Conservation (phyloP, 2,797 vertebrate species). For the Rhincodon typus region DNA sequence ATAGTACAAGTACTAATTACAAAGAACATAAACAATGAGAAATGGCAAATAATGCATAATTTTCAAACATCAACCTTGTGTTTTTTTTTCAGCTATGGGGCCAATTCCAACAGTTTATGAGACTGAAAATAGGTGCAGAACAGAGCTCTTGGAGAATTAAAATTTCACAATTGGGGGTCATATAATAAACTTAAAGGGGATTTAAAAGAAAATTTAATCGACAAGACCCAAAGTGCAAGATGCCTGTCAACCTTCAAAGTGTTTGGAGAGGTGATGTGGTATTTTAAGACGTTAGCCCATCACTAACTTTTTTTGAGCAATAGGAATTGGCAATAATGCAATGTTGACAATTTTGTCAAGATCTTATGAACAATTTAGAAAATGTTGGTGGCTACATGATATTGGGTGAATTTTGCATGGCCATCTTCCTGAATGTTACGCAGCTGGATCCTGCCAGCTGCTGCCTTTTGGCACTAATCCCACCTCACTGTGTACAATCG, state of each 20-base stretch:
- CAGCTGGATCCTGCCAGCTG: background rate
- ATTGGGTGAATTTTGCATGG: background rate
- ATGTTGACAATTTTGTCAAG: background rate
- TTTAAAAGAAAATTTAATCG: background rate
- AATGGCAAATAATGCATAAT: background rate
- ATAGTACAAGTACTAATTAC: conserved; percentile 29
- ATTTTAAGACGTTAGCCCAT: background rate
- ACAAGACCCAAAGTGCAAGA: background rate
- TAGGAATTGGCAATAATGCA: background rate
- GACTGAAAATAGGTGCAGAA: background rate
- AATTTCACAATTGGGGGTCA: background rate
- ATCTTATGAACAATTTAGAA: background rate
- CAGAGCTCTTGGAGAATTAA: background rate
- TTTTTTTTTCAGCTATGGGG: conserved; percentile 18
- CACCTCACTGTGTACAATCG: background rate
- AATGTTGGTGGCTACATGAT: background rate
- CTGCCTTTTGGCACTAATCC: background rate
- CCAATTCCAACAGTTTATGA: background rate
- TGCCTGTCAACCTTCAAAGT: background rate
- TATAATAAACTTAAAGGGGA: background rate
- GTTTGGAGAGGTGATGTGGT: background rate
- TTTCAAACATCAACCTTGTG: background rate
- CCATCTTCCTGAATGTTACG: background rate
- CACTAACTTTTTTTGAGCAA: background rate
- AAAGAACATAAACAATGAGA: conserved; percentile 17